Percentiles rank a stretch among this genome's conserved stretches.
These are phyloP conservation scores for Rhagophthalmus giganteus DNA, from an alignment of 2,888 invertebrate species.

Conservation along the genomic window DNA sequence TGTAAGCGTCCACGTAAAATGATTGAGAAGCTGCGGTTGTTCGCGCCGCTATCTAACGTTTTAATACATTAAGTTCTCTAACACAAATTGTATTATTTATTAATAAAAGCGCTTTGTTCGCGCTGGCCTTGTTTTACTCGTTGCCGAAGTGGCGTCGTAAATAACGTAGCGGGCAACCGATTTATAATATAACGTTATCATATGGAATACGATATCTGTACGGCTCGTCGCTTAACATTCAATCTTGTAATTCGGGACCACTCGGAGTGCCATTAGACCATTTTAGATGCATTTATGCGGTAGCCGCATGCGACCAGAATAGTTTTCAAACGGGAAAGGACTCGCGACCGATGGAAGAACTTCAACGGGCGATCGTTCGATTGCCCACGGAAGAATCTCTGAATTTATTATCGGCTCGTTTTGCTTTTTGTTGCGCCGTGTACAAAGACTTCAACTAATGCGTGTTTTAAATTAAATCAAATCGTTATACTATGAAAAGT, in stretches of 20 bases:
- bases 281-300: conserved; percentile 36
- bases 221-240: conserved; percentile 17
- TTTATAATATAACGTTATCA: too few relatives aligned
- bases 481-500: too few relatives aligned
- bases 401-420: conserved; percentile 32
- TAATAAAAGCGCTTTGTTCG: conserved; percentile 11
- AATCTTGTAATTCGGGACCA: conserved; percentile 32
- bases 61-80: conserved; percentile 22
- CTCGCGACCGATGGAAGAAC: conserved; percentile 6
- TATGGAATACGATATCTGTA: too few relatives aligned
- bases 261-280: conserved; percentile 35
- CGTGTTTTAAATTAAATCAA: conserved; percentile 32
- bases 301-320: conserved; percentile 24
- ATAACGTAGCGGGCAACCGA: conserved; percentile 1
- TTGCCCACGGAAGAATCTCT: conserved; percentile 28
- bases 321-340: conserved; percentile 9
- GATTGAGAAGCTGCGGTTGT: conserved; percentile 16
- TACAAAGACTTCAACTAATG: conserved; percentile 31
- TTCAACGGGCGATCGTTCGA: conserved; percentile 23
- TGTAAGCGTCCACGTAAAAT: conserved; percentile 8
- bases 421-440: conserved; percentile 33
- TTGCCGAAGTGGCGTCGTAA: conserved; percentile 2
- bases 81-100: conserved; percentile 20
- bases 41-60: conserved; percentile 14
- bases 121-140: too few relatives aligned